These are phyloP conservation scores for Diuraphis noxia DNA, from an alignment of 1,140 invertebrate species.

Conservation along the genomic window DNA sequence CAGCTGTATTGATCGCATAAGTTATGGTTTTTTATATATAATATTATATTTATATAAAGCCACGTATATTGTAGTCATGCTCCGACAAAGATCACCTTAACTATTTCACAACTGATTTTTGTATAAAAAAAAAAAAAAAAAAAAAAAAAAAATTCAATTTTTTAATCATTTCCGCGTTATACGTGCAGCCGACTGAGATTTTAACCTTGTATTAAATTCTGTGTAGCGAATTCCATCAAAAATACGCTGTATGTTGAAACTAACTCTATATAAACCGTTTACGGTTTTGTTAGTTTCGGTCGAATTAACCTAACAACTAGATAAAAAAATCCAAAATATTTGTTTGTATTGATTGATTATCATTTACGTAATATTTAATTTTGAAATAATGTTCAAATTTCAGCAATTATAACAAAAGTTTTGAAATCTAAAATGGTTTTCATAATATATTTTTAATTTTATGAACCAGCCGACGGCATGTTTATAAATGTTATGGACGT, in stretches of 20 bases:
- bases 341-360: neutral
- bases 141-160: neutral
- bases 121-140: neutral
- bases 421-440: neutral
- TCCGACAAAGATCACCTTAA: neutral
- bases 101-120: constrained; percentile 8
- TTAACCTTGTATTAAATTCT: constrained; percentile 30
- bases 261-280: neutral
- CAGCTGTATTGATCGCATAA: neutral
- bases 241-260: neutral
- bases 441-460: no score
- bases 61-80: neutral
- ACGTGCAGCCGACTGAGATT: neutral
- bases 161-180: neutral
- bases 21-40: neutral
- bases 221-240: neutral
- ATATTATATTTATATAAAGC: neutral
- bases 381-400: neutral
- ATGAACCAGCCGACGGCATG: no score
- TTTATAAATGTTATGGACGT: no score
- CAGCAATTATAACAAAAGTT: neutral
- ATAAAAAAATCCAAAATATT: neutral
- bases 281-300: constrained; percentile 1
- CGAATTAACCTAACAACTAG: neutral
- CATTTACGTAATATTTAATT: neutral